Base-by-base conservation (phyloP, 2,888 invertebrate species). In the Galeruca laticollis region DNA sequence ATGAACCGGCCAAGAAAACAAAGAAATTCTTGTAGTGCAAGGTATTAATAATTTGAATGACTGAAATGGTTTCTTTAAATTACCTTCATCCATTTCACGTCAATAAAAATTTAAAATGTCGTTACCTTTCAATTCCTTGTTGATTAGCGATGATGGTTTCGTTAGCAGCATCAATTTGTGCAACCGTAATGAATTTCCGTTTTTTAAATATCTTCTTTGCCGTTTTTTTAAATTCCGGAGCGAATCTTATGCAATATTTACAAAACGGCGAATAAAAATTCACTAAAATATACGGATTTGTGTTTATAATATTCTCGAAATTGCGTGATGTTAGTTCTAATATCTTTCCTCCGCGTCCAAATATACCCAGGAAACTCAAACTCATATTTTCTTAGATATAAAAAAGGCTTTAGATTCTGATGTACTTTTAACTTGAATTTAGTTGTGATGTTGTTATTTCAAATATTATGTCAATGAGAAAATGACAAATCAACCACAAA, bases 271-370 rank as follows among this genome's bases (percentile, higher is more conserved):
- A 67, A 60, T 72, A 69, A 11, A 69, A 71, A 60, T 57, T 69
- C 33, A 70, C 66, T 64, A 70, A 69, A 62, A 70, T 66, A 62
- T 70, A 64, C 18, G 31, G 66, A 31, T 64, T 43, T 4, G 15
- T 57, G 15, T 31, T 15, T 61, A 74, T 49, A 68, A 70, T 52
- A 65, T 62, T 60, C 47, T 57, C 13, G 68, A 76, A 69, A 69
- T 60, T 69, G 47, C 60, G 6, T 49, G 72, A 67, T 40, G 64
- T 60, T 26, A 65, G 21, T 67, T 75, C 31, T 61, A 72, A 37
- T n/a, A 72, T 62, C 72, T 60, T 65, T 69, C 61, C 52, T 35
- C 37, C 49, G 20, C 15, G 49, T 20, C 51, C 37, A 37, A 35
- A 62, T 18, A 35, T 11, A 20, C 20, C 37, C 21, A 61, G 33